Conservation (phyloP, 2,797 vertebrate genomes). For the Sebastes paucispinis region DNA sequence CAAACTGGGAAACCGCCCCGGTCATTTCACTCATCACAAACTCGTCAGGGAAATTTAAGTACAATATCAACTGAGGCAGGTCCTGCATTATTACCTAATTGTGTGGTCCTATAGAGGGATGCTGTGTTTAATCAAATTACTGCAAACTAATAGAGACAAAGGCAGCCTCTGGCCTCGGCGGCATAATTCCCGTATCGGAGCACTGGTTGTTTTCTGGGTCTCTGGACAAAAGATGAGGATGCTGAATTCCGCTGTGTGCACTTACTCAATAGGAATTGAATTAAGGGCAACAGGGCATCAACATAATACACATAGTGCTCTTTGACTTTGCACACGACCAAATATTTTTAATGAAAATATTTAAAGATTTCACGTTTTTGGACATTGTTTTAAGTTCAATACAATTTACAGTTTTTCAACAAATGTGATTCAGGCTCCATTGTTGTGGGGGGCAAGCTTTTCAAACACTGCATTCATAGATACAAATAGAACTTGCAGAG, state of each 20-base stretch:
- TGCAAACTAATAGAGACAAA: neutral
- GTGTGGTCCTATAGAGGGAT: neutral
- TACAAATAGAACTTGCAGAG: neutral
- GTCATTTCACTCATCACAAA: neutral
- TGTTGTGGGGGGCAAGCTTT: accelerated
- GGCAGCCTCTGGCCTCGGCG: neutral
- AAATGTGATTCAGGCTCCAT: neutral
- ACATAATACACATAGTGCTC: neutral
- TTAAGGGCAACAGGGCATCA: neutral
- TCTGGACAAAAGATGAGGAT: neutral
- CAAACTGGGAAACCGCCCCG: neutral
- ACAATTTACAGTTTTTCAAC: neutral
- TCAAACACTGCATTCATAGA: no score
- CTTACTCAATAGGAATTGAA: neutral
- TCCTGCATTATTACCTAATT: neutral
- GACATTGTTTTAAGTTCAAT: neutral
- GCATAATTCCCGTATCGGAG: neutral
- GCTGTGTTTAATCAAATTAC: neutral
- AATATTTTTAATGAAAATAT: no score
- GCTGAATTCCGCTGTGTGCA: neutral
- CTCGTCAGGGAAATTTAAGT: neutral
- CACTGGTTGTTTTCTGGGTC: neutral
- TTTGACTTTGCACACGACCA: no score
- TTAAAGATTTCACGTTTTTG: no score
- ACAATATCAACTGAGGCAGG: neutral